Percentiles rank a stretch among this genome's conserved stretches.
Conservation (phyloP, 1,140 invertebrate species). For the Zaprionus kolodkinae region DNA sequence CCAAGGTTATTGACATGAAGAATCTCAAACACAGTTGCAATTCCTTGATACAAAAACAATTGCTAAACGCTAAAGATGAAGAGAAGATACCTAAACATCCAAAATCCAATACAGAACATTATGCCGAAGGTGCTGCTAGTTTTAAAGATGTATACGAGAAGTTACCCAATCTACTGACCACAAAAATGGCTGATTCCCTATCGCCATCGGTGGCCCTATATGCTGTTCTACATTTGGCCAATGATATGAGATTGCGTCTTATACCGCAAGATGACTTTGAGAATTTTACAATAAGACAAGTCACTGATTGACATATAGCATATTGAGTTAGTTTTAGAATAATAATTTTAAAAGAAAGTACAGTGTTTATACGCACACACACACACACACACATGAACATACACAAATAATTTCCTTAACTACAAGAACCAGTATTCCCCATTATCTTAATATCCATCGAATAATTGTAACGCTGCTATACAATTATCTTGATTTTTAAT, state of each 20-base stretch:
- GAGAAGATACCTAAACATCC: conserved; percentile 58
- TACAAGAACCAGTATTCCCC: conserved; percentile 48
- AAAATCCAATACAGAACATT: conserved; percentile 52
- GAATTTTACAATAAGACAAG: conserved; percentile 77
- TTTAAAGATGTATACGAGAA: conserved; percentile 86
- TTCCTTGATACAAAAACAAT: conserved; percentile 83
- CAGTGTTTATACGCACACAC: background rate
- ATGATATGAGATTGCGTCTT: conserved; percentile 86
- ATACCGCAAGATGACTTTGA: conserved; percentile 69
- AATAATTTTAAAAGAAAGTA: background rate
- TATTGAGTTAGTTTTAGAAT: background rate
- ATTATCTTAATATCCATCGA: conserved; percentile 1
- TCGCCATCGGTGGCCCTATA: conserved; percentile 90
- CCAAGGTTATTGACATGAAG: conserved; percentile 91
- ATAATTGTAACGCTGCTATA: background rate
- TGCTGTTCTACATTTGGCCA: conserved; percentile 90
- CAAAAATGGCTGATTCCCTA: conserved; percentile 87
- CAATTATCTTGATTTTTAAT: background rate
- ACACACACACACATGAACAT: background rate
- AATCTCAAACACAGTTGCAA: conserved; percentile 88
- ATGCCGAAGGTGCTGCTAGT: conserved; percentile 62
- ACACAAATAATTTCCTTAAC: conserved; percentile 20
- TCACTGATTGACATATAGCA: conserved; percentile 40
- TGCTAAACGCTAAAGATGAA: conserved; percentile 40
- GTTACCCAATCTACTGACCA: conserved; percentile 86